These are phyloP conservation scores for Chrysopilus asiliformis DNA, from an alignment of 2,888 invertebrate genomes.

Conservation along the genomic window DNA sequence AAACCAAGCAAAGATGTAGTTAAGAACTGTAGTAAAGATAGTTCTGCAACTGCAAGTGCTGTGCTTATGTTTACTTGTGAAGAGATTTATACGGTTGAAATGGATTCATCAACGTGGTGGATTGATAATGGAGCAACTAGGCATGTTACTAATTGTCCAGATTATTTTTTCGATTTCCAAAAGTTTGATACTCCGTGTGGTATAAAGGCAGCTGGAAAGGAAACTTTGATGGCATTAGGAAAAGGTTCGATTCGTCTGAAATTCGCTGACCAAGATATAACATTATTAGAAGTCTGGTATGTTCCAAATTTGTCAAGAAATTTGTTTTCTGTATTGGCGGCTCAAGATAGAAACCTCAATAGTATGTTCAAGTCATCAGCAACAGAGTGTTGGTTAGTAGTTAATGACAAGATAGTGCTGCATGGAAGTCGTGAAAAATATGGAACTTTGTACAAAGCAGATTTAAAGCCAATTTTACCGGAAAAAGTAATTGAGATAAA, in stretches of 20 bases:
- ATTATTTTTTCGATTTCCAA: not conserved
- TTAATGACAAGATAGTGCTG: constrained; percentile 9
- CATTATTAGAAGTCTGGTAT: not conserved
- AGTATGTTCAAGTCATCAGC: constrained; percentile 9
- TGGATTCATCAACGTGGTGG: not conserved
- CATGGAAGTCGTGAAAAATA: constrained; percentile 2
- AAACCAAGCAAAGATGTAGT: not conserved
- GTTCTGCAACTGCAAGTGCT: not conserved
- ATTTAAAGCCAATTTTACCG: constrained; percentile 12
- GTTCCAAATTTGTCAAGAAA: not conserved
- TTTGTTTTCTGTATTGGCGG: not conserved
- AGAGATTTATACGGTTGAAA: not conserved
- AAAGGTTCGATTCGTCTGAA: not conserved
- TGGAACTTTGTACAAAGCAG: constrained; percentile 15
- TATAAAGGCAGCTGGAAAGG: not conserved
- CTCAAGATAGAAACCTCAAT: constrained; percentile 9
- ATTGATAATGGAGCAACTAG: not conserved
- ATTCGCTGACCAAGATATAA: not conserved
- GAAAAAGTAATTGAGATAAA: not conserved
- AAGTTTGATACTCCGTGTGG: not conserved
- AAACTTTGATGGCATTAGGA: not conserved
- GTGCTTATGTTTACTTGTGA: not conserved
- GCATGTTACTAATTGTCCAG: not conserved
- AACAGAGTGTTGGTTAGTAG: constrained; percentile 14
- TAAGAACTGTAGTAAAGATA: not conserved